Percentiles rank a stretch among this genome's conserved stretches.
Evolutionary conservation across 1,140 invertebrate genomes (phyloP).

Genomic region (Diachasma alloeum): DNA sequence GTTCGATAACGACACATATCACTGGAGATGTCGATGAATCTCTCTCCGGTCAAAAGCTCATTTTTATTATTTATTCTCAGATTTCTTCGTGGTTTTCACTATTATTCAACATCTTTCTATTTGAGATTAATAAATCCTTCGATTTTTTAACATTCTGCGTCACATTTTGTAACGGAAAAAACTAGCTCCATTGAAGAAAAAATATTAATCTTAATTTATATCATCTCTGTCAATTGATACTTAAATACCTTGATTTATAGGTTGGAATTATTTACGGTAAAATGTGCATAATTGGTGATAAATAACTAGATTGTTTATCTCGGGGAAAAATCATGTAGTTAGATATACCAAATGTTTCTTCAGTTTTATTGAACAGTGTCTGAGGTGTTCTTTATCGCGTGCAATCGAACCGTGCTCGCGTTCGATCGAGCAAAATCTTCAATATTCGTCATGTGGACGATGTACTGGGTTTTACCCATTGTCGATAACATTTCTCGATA

Average conservation of each 20-base stretch:
- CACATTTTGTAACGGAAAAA: not conserved
- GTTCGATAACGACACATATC: constrained; percentile 19
- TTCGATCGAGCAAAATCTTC: not conserved
- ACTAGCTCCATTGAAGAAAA: not conserved
- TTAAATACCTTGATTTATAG: not conserved
- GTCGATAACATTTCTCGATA: not conserved
- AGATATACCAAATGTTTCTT: too few relatives aligned
- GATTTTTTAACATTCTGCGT: not conserved
- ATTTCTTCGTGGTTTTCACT: not conserved
- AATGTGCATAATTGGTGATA: too few relatives aligned
- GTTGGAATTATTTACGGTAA: not conserved
- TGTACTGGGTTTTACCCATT: not conserved
- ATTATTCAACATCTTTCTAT: not conserved
- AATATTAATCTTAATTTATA: not conserved
- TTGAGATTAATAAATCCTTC: not conserved
- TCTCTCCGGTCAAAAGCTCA: not conserved
- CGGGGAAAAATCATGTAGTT: too few relatives aligned
- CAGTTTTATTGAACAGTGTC: too few relatives aligned
- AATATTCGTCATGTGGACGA: not conserved
- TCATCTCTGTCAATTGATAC: not conserved
- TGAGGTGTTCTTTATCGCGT: too few relatives aligned
- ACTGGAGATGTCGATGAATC: constrained; percentile 7
- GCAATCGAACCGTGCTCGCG: not conserved
- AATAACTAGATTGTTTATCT: too few relatives aligned
- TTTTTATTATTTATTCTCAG: not conserved